These are phyloP conservation scores for Flexamia atlantica DNA, from an alignment of 2,888 invertebrate genomes.

Conservation along the genomic window DNA sequence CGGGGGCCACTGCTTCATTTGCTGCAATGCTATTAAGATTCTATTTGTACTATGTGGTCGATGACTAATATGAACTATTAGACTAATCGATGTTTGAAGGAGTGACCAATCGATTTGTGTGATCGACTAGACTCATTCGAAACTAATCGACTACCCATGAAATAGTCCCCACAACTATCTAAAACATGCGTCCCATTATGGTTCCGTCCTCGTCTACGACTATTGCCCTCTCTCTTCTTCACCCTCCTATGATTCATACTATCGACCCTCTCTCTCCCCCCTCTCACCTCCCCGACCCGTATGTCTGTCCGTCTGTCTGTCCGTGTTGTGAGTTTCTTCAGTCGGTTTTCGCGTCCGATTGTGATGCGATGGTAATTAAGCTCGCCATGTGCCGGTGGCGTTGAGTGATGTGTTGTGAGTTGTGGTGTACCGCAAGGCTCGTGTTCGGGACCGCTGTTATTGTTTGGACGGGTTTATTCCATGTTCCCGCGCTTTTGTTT, in stretches of 20 bases:
- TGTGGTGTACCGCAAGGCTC: conserved; percentile 19
- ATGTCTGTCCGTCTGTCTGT: conserved; percentile 38
- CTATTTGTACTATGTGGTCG: too few relatives aligned
- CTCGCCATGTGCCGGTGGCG: conserved; percentile 30
- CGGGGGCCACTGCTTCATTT: too few relatives aligned
- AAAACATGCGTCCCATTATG: conserved; percentile 51
- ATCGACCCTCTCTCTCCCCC: conserved; percentile 42
- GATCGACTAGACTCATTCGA: too few relatives aligned
- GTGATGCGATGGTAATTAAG: conserved; percentile 42
- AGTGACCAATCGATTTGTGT: too few relatives aligned
- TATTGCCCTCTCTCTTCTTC: background rate
- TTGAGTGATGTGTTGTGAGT: conserved; percentile 45
- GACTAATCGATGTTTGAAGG: too few relatives aligned
- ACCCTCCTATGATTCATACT: conserved; percentile 51
- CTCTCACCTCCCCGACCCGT: background rate
- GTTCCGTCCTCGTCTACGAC: conserved; percentile 1
- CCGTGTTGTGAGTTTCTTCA: conserved; percentile 44
- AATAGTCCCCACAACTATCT: too few relatives aligned
- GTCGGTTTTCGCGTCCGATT: conserved; percentile 50
- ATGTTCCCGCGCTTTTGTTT: conserved; percentile 27
- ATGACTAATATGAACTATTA: too few relatives aligned
- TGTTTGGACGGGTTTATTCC: conserved; percentile 1
- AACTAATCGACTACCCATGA: too few relatives aligned
- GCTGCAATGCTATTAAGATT: too few relatives aligned
- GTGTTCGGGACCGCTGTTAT: conserved; percentile 1